phyloP scores from a whole-genome alignment of 2,113 vertebrate genomes.

The Turnix velox region DNA sequence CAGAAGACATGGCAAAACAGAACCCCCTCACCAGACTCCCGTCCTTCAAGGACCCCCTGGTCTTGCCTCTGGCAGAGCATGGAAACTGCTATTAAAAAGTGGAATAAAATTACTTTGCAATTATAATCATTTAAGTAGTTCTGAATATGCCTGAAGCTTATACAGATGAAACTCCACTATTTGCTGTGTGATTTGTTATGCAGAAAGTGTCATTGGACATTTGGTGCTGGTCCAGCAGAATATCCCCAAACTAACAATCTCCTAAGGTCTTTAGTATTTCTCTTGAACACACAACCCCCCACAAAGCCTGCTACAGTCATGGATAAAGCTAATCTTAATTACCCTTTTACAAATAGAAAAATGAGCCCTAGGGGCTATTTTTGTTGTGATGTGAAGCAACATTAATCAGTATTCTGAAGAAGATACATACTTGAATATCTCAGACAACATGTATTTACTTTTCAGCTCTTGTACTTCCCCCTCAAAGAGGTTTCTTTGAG shows the following conservation, averaged over 20 bases:
- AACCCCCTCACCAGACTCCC: background rate
- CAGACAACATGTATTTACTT: background rate
- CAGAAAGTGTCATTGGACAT: background rate
- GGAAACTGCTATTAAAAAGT: background rate
- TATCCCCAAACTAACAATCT: background rate
- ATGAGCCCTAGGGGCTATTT: background rate
- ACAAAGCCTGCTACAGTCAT: background rate
- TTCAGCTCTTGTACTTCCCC: background rate
- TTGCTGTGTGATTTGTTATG: background rate
- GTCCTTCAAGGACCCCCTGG: background rate
- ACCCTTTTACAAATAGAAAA: background rate
- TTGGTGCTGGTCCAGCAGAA: background rate
- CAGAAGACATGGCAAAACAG: background rate
- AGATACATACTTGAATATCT: background rate
- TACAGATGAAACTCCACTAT: background rate
- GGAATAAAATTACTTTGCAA: slow-evolving; percentile 28
- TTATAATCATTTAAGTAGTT: slow-evolving; percentile 21
- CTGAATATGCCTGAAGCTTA: background rate
- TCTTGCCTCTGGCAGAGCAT: background rate
- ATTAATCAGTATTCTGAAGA: background rate
- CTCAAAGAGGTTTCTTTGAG: background rate
- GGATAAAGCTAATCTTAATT: background rate
- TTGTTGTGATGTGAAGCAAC: slow-evolving; percentile 6
- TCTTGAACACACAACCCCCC: background rate
- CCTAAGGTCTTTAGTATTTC: background rate